Conservation (phyloP, 2,888 invertebrate species). For the Eulithis prunata region DNA sequence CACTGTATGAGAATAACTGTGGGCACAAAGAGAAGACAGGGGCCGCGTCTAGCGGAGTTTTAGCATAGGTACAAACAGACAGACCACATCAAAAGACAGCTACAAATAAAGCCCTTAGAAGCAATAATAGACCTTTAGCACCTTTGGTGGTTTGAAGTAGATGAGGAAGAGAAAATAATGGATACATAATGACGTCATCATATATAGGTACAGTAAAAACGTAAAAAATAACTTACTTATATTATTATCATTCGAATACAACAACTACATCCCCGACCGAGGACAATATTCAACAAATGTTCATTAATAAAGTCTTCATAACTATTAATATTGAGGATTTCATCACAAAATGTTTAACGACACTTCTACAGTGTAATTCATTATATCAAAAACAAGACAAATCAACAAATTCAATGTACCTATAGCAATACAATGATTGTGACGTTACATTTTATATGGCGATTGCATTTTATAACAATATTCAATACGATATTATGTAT, state of each 20-base stretch:
- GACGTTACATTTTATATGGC: slow-evolving; percentile 42
- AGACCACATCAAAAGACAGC: slow-evolving; percentile 45
- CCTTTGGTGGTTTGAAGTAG: slow-evolving; percentile 78
- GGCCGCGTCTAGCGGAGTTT: slow-evolving; percentile 18
- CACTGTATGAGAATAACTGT: not conserved
- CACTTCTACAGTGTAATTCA: slow-evolving; percentile 71
- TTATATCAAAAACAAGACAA: slow-evolving; percentile 69
- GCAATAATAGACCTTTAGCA: slow-evolving; percentile 83
- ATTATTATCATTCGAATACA: slow-evolving; percentile 84
- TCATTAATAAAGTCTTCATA: slow-evolving; percentile 82
- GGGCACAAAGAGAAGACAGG: slow-evolving; percentile 6
- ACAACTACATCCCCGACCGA: slow-evolving; percentile 80
- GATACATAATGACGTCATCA: slow-evolving; percentile 72
- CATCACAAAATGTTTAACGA: slow-evolving; percentile 85
- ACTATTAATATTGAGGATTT: slow-evolving; percentile 71
- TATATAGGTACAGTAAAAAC: slow-evolving; percentile 84
- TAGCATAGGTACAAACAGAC: slow-evolving; percentile 34
- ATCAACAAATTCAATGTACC: slow-evolving; percentile 66
- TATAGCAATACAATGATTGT: slow-evolving; percentile 62
- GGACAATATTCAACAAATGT: slow-evolving; percentile 83
- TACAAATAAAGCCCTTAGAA: slow-evolving; percentile 71
- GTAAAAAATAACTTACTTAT: slow-evolving; percentile 85
- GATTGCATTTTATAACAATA: slow-evolving; percentile 55
- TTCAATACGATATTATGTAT: slow-evolving; percentile 72
- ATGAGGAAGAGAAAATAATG: slow-evolving; percentile 76